Conservation (phyloP, 1,140 invertebrate species). For the Oryzaephilus surinamensis region DNA sequence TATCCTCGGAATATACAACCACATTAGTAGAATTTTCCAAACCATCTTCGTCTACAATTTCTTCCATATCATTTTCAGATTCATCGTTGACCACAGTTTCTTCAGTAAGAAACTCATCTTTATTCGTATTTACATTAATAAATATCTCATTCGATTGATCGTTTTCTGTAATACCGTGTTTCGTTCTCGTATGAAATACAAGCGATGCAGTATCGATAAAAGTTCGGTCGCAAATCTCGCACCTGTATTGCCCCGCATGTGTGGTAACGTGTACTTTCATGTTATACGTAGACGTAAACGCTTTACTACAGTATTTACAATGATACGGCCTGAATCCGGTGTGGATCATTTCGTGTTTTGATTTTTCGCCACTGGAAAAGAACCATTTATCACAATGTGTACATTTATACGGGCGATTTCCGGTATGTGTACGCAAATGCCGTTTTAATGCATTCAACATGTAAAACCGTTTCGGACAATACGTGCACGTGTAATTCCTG, state of each 20-base stretch:
- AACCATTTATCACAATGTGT: conserved; percentile 3
- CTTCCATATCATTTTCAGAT: too few relatives aligned
- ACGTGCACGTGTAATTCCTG: conserved; percentile 24
- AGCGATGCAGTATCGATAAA: conserved; percentile 2
- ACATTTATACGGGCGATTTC: conserved; percentile 3
- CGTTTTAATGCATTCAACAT: conserved; percentile 4
- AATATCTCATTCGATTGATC: too few relatives aligned
- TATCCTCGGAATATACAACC: too few relatives aligned
- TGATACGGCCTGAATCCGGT: conserved; percentile 2
- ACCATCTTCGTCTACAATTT: too few relatives aligned
- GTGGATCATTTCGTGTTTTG: conserved; percentile 5
- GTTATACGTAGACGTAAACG: conserved; percentile 2
- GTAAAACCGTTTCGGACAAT: conserved; percentile 23
- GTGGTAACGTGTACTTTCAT: conserved; percentile 5
- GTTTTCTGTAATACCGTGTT: too few relatives aligned
- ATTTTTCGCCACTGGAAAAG: conserved; percentile 5
- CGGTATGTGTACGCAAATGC: conserved; percentile 5
- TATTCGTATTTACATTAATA: too few relatives aligned
- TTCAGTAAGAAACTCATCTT: too few relatives aligned
- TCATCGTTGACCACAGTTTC: too few relatives aligned
- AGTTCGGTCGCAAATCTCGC: conserved; percentile 1
- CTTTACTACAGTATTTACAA: conserved; percentile 6
- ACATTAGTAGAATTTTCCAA: too few relatives aligned
- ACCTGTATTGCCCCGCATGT: not conserved
- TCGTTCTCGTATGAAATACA: conserved; percentile 1